phyloP scores from a whole-genome alignment of 2,113 vertebrate species.

The Alectura lathami region DNA sequence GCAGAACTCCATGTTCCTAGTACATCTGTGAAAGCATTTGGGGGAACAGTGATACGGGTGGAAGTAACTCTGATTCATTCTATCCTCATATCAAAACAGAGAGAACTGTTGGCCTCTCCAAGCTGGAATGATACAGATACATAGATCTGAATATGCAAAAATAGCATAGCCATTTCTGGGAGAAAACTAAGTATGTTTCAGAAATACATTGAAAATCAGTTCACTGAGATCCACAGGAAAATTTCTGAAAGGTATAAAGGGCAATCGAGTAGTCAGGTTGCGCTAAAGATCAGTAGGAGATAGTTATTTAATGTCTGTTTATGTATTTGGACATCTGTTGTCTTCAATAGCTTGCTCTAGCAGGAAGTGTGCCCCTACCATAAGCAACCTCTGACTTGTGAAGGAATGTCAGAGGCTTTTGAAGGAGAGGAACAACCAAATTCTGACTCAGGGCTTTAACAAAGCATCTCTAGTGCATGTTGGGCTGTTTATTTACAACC shows the following conservation, averaged over 20 bases:
- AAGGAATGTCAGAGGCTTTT: background rate
- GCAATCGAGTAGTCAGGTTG: background rate
- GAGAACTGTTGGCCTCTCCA: conserved; percentile 62
- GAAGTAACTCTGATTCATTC: conserved; percentile 64
- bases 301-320: background rate
- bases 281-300: background rate
- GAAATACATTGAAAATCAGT: background rate
- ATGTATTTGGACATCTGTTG: background rate
- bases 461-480: background rate
- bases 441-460: background rate
- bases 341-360: background rate
- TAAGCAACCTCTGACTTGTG: background rate
- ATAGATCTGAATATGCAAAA: conserved; percentile 47
- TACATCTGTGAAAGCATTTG: conserved; percentile 65
- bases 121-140: conserved; percentile 23
- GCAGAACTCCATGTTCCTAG: conserved; percentile 48
- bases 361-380: background rate
- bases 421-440: background rate
- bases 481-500: background rate
- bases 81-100: conserved; percentile 46
- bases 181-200: background rate
- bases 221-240: background rate
- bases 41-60: conserved; percentile 3
- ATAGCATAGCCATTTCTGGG: conserved; percentile 42
- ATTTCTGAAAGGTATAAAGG: background rate